These are phyloP conservation scores for Syngnathus acus DNA, from an alignment of 2,797 vertebrate genomes.

Conservation along the genomic window DNA sequence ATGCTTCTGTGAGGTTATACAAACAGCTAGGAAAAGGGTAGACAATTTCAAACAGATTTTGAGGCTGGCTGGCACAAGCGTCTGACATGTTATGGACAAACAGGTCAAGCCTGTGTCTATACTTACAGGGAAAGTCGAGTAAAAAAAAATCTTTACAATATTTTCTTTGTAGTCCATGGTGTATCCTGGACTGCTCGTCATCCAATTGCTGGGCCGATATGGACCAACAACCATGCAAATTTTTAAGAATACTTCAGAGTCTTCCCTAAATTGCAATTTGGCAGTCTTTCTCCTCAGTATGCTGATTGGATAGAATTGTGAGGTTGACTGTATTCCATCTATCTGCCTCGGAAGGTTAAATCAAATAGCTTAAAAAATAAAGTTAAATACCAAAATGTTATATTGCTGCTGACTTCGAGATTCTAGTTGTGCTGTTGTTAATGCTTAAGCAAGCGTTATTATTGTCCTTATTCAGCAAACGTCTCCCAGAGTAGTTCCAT, in stretches of 20 bases:
- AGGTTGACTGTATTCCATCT: background rate
- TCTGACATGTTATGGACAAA: too few relatives aligned
- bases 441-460: constrained; percentile 4
- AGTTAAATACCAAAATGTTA: background rate
- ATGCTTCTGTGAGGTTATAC: too few relatives aligned
- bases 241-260: background rate
- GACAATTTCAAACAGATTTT: background rate
- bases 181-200: too few relatives aligned
- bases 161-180: too few relatives aligned
- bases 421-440: constrained; percentile 2
- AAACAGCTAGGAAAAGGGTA: too few relatives aligned
- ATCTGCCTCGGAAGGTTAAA: background rate
- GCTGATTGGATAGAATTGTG: background rate
- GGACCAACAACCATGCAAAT: background rate
- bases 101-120: too few relatives aligned
- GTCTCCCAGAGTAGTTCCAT: constrained; percentile 2
- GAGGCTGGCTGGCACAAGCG: too few relatives aligned
- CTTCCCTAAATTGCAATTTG: background rate
- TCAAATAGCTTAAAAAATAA: background rate
- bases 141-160: too few relatives aligned
- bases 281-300: background rate
- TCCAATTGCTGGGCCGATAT: background rate
- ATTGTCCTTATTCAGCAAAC: constrained; percentile 8
- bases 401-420: background rate
- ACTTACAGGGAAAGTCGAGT: too few relatives aligned